Conservation (phyloP, 2,888 invertebrate genomes). For the Pardosa pseudoannulata region DNA sequence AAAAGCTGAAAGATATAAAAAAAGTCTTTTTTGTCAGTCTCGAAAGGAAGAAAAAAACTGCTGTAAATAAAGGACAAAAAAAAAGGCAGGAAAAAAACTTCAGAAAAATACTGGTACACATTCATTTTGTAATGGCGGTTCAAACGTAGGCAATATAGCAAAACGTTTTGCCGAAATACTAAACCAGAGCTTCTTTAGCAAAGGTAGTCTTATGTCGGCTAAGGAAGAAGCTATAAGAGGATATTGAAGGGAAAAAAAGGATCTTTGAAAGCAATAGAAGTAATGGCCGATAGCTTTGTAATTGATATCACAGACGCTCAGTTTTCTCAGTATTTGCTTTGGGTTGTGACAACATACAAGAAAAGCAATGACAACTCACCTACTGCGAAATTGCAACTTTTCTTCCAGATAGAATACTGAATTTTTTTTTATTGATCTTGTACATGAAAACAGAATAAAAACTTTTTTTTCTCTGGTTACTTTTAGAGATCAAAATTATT, state of each 20-base stretch:
- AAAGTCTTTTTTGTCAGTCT: neutral
- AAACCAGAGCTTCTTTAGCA: slow-evolving; percentile 34
- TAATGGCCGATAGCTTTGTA: slow-evolving; percentile 69
- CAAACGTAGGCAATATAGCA: slow-evolving; percentile 19
- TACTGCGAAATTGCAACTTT: neutral
- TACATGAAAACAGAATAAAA: too few species aligned
- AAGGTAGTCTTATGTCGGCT: slow-evolving; percentile 32
- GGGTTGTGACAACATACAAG: slow-evolving; percentile 26
- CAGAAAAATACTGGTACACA: slow-evolving; percentile 32
- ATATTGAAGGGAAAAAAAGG: slow-evolving; percentile 30
- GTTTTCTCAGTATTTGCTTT: slow-evolving; percentile 46
- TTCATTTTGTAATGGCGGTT: slow-evolving; percentile 58
- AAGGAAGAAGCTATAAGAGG: neutral
- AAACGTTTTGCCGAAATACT: slow-evolving; percentile 42
- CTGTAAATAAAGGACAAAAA: neutral
- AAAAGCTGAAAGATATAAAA: neutral
- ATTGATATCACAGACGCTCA: slow-evolving; percentile 58
- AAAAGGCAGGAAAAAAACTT: slow-evolving; percentile 8
- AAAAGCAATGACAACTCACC: neutral
- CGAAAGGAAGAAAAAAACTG: neutral
- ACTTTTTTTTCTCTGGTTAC: too few species aligned
- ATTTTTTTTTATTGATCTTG: too few species aligned
- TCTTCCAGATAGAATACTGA: neutral
- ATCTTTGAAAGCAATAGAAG: slow-evolving; percentile 56
- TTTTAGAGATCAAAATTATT: too few species aligned